These are phyloP conservation scores for Mionectes olivaceus DNA, from an alignment of 2,797 vertebrate species.

Conservation along the genomic window DNA sequence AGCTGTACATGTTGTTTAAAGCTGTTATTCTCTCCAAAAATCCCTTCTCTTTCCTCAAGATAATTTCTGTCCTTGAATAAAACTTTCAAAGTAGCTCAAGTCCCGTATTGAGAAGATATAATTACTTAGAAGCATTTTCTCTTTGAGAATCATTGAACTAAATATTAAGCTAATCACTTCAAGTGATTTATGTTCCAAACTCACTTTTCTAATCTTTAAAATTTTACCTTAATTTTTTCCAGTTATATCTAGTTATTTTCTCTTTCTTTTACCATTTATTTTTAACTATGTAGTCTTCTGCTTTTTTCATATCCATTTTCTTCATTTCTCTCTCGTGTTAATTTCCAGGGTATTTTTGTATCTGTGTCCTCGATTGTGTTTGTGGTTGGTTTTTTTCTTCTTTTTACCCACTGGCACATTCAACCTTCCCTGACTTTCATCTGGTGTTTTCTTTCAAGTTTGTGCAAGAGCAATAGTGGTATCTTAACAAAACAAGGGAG, in stretches of 20 bases:
- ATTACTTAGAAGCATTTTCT: conserved; percentile 19
- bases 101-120: neutral
- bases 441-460: neutral
- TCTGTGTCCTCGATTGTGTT: neutral
- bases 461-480: neutral
- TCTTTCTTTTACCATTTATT: accelerated
- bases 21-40: conserved; percentile 29
- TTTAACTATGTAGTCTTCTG: neutral
- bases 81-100: conserved; percentile 27
- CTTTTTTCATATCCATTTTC: neutral
- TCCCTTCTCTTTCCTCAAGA: conserved; percentile 22
- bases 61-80: conserved; percentile 54
- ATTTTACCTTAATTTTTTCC: neutral
- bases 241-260: neutral
- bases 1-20: conserved; percentile 29
- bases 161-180: conserved; percentile 5
- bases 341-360: neutral
- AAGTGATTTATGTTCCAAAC: neutral
- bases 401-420: neutral
- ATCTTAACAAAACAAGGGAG: neutral
- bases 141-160: neutral
- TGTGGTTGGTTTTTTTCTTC: neutral
- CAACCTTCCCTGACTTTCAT: neutral
- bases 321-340: neutral
- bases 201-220: neutral